Percentiles rank a stretch among this genome's conserved stretches.
These are phyloP conservation scores for Gobionotothen gibberifrons DNA, from an alignment of 2,797 vertebrate species.

Conservation along the genomic window DNA sequence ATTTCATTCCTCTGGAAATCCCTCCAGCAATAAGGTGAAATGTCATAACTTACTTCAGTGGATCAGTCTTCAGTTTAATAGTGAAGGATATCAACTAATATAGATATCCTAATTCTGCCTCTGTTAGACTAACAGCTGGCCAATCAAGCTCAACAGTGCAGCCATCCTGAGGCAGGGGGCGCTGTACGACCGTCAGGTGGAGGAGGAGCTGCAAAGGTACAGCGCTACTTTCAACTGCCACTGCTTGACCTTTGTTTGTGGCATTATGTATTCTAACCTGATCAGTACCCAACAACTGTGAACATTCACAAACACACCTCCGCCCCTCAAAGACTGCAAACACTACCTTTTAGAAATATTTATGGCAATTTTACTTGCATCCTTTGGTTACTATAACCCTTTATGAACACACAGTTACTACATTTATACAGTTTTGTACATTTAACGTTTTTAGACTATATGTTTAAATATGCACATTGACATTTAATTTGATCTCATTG, in stretches of 20 bases:
- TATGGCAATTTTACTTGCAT: too few species aligned
- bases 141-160: conserved; percentile 91
- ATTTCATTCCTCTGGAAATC: conserved; percentile 56
- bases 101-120: conserved; percentile 23
- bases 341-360: too few species aligned
- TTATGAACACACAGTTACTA: too few species aligned
- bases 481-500: too few species aligned
- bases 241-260: not conserved
- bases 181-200: conserved; percentile 86
- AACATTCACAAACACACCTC: too few species aligned
- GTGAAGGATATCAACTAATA: not conserved
- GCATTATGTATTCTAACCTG: not conserved
- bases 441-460: too few species aligned
- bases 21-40: conserved; percentile 68
- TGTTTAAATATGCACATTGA: too few species aligned
- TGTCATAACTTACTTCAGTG: not conserved
- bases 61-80: not conserved
- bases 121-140: conserved; percentile 79
- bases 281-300: too few species aligned
- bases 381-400: too few species aligned
- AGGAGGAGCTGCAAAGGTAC: conserved; percentile 90
- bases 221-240: not conserved
- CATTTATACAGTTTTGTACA: too few species aligned
- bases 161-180: conserved; percentile 89
- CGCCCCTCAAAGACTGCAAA: too few species aligned